These are phyloP conservation scores for Amia ocellicauda DNA, from an alignment of 2,113 vertebrate genomes.

Conservation along the genomic window DNA sequence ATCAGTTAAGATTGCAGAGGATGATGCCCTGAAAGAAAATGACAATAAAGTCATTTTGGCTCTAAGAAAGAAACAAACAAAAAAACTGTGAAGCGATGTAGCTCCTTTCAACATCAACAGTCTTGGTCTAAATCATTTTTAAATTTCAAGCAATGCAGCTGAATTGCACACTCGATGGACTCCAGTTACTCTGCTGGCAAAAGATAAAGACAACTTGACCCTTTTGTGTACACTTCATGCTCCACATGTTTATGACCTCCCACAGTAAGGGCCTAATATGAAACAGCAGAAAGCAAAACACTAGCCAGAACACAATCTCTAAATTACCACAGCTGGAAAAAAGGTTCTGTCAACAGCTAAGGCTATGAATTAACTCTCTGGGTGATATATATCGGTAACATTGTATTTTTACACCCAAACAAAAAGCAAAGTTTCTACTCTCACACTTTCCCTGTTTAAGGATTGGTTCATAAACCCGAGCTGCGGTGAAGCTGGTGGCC, in stretches of 20 bases:
- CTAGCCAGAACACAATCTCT: background rate
- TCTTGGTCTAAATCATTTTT: background rate
- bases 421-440: too few relatives aligned
- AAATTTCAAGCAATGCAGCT: background rate
- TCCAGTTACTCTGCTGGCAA: background rate
- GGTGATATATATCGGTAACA: background rate
- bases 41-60: background rate
- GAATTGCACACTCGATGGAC: background rate
- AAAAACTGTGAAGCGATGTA: too few relatives aligned
- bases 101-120: background rate
- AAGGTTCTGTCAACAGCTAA: background rate
- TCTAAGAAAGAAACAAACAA: background rate
- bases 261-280: slow-evolving; percentile 1
- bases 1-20: background rate
- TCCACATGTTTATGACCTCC: slow-evolving; percentile 11
- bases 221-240: slow-evolving; percentile 10
- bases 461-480: too few relatives aligned
- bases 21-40: slow-evolving; percentile 3
- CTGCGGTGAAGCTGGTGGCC: too few relatives aligned
- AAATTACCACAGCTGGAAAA: slow-evolving; percentile 5
- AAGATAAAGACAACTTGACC: slow-evolving; percentile 9
- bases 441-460: too few relatives aligned
- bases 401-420: background rate
- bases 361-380: background rate
- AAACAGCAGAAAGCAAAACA: slow-evolving; percentile 2